A percentile compares a stretch with the other conserved stretches of the same genome.
phyloP scores from a whole-genome alignment of 2,113 vertebrate genomes.

The Polyodon spathula region DNA sequence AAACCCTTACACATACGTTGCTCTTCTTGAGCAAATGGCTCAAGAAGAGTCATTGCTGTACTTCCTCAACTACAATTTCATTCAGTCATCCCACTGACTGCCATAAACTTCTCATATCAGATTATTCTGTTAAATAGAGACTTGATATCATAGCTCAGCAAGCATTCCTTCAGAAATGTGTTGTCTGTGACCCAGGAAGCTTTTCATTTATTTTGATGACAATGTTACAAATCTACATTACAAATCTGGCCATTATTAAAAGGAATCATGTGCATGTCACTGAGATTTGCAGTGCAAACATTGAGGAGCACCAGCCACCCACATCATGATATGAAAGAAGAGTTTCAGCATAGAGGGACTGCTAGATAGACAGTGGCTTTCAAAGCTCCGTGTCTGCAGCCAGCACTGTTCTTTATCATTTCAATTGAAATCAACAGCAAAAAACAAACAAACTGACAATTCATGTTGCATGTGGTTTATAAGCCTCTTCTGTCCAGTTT shows the following conservation, averaged over 20 bases:
- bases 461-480: constrained; percentile 38
- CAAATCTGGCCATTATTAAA: constrained; percentile 2
- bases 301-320: neutral
- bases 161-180: too few species aligned
- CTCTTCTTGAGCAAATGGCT: neutral
- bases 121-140: too few species aligned
- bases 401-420: neutral
- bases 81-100: too few species aligned
- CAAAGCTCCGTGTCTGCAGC: constrained; percentile 10
- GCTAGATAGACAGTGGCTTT: neutral
- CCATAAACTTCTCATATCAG: too few species aligned
- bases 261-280: constrained; percentile 4
- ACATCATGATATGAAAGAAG: constrained; percentile 1
- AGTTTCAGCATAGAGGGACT: neutral
- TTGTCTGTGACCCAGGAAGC: neutral
- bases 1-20: neutral
- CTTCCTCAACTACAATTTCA: too few species aligned
- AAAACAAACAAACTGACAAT: constrained; percentile 36
- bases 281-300: neutral
- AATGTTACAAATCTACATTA: neutral
- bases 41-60: neutral
- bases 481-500: too few species aligned
- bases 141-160: too few species aligned
- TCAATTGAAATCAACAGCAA: constrained; percentile 28
- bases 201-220: neutral